These are phyloP conservation scores for Phalacrocorax brasilianus DNA, from an alignment of 2,113 vertebrate species.

Conservation along the genomic window DNA sequence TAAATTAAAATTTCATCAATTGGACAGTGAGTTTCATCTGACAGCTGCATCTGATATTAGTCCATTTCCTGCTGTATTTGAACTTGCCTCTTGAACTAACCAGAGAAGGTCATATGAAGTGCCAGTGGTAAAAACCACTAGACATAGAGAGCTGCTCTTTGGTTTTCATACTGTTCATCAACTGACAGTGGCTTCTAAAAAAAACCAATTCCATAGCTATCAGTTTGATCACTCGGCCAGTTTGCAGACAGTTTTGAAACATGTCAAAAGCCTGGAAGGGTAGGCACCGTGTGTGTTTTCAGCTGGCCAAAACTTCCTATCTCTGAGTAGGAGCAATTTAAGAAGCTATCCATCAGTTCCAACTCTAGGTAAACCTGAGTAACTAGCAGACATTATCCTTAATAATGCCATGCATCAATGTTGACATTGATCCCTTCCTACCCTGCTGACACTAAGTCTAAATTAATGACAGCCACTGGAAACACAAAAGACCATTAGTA, in stretches of 20 bases:
- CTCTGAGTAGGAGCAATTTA: background rate
- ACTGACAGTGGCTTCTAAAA: background rate
- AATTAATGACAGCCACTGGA: background rate
- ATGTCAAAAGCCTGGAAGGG: background rate
- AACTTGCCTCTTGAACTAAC: background rate
- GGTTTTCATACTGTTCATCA: background rate
- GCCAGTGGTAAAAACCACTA: background rate
- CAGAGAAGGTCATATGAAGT: background rate
- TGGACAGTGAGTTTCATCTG: background rate
- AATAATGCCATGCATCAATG: background rate
- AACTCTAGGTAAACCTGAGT: background rate
- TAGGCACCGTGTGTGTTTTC: background rate
- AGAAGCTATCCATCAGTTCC: background rate
- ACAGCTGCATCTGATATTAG: background rate
- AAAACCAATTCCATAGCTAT: background rate
- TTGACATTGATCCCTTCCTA: background rate
- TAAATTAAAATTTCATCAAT: constrained; percentile 38
- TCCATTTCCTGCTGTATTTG: background rate
- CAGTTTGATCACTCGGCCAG: background rate
- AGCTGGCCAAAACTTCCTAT: background rate
- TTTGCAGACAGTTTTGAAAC: background rate
- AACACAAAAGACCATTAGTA: background rate
- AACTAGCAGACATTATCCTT: background rate
- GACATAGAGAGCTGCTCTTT: background rate
- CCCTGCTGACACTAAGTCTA: background rate